Evolutionary conservation across 2,113 vertebrate genomes (phyloP).

Genomic region (Typhlomys cinereus): DNA sequence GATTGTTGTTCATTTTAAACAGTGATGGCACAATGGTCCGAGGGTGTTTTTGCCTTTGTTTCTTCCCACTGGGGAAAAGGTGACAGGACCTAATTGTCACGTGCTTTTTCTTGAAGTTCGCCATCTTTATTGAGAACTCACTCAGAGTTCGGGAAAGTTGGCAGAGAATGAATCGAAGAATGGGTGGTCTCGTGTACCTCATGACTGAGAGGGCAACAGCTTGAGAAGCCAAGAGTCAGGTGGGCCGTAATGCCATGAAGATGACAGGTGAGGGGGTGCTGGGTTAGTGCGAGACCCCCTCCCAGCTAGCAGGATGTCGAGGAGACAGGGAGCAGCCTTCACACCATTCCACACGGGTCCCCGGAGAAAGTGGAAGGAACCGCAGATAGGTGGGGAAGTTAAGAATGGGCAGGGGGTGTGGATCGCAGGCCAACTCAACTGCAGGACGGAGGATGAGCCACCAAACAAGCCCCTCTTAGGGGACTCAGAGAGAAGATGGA

Average conservation of each 20-base stretch:
- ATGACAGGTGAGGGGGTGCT: not conserved
- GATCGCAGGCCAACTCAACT: not conserved
- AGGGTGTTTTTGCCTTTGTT: not conserved
- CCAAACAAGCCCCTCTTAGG: fast-evolving
- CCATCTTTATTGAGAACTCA: not conserved
- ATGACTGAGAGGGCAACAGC: not conserved
- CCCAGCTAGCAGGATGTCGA: not conserved
- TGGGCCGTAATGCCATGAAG: too few species aligned
- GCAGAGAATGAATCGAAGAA: not conserved
- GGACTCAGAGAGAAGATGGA: constrained; percentile 49
- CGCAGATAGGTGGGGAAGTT: not conserved
- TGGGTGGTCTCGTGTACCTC: fast-evolving
- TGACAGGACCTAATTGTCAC: too few species aligned
- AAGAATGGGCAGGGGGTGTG: not conserved
- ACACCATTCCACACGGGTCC: too few species aligned
- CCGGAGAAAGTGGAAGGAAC: not conserved
- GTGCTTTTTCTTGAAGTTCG: not conserved
- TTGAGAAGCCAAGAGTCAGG: not conserved
- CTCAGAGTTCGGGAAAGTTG: not conserved
- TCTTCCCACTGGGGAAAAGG: not conserved
- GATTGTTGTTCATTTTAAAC: not conserved
- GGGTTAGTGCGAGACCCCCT: not conserved
- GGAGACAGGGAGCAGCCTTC: not conserved
- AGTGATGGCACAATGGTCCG: not conserved
- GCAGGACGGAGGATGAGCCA: not conserved